Evolutionary conservation across 1,140 invertebrate genomes (phyloP).

Genomic region (Bombyx mandarina): DNA sequence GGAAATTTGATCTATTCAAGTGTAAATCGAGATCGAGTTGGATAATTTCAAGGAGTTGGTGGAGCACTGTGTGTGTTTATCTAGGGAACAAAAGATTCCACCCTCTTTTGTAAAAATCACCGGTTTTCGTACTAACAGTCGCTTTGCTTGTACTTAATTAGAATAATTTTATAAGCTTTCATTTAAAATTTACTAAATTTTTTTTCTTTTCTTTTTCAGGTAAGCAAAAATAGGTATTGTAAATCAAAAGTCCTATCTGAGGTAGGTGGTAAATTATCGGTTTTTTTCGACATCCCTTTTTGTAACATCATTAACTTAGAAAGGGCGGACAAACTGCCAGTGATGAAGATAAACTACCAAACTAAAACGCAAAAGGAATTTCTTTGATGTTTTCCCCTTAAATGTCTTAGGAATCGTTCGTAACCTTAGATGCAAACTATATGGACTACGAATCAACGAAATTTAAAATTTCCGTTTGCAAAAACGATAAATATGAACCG

Average conservation of each 20-base stretch:
- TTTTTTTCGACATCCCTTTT: background rate
- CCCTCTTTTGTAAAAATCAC: too few relatives aligned
- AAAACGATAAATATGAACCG: too few relatives aligned
- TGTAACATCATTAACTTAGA: constrained; percentile 4
- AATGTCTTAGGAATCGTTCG: too few relatives aligned
- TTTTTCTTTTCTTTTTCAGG: constrained; percentile 22
- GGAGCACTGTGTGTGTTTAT: too few relatives aligned
- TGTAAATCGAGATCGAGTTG: constrained; percentile 16
- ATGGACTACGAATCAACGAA: too few relatives aligned
- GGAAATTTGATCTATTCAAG: constrained; percentile 27
- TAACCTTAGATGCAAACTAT: too few relatives aligned
- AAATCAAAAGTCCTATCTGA: too few relatives aligned
- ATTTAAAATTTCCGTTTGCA: too few relatives aligned
- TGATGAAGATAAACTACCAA: too few relatives aligned
- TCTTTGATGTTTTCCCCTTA: too few relatives aligned
- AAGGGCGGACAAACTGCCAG: constrained; percentile 1
- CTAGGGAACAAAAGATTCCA: too few relatives aligned
- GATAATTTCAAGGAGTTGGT: constrained; percentile 7
- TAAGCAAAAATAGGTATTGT: constrained; percentile 9
- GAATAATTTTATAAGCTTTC: background rate
- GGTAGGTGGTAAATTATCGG: background rate
- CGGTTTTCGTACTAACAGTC: background rate
- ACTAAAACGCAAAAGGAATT: too few relatives aligned
- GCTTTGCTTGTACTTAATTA: background rate
- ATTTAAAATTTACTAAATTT: background rate